Evolutionary conservation across 2,888 invertebrate genomes (phyloP).

Genomic region (Polydrusus cervinus): DNA sequence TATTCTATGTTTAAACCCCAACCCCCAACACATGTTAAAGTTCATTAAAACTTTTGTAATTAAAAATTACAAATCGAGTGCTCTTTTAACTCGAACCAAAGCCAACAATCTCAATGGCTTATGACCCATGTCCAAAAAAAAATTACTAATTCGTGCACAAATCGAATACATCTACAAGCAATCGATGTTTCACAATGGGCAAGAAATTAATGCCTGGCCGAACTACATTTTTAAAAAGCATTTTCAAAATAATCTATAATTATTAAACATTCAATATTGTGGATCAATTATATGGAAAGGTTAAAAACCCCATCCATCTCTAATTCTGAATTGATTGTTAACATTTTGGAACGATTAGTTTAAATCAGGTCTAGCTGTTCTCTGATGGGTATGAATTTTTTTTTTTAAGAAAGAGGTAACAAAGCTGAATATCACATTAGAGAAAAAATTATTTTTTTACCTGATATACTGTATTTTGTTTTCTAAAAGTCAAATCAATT

Average conservation of each 20-base stretch:
- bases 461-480: no score
- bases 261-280: slow-evolving; percentile 29
- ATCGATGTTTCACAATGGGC: slow-evolving; percentile 35
- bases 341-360: slow-evolving; percentile 16
- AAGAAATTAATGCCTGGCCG: slow-evolving; percentile 10
- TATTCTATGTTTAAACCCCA: no score
- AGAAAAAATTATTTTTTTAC: no score
- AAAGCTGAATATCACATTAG: no score
- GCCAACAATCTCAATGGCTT: slow-evolving; percentile 27
- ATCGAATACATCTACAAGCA: slow-evolving; percentile 6
- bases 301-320: slow-evolving; percentile 22
- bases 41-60: no score
- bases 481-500: no score
- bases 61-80: no score
- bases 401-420: neutral
- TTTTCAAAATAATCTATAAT: slow-evolving; percentile 4
- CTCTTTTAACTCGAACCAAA: no score
- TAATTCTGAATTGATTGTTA: slow-evolving; percentile 35
- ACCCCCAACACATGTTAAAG: no score
- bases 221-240: slow-evolving; percentile 27
- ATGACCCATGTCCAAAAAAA: slow-evolving; percentile 40
- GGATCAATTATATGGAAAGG: slow-evolving; percentile 33
- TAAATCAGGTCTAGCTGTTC: neutral
- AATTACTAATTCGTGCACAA: slow-evolving; percentile 5
- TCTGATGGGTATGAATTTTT: neutral